Base-by-base conservation (phyloP, 2,888 invertebrate genomes). In the Colostygia pectinataria region DNA sequence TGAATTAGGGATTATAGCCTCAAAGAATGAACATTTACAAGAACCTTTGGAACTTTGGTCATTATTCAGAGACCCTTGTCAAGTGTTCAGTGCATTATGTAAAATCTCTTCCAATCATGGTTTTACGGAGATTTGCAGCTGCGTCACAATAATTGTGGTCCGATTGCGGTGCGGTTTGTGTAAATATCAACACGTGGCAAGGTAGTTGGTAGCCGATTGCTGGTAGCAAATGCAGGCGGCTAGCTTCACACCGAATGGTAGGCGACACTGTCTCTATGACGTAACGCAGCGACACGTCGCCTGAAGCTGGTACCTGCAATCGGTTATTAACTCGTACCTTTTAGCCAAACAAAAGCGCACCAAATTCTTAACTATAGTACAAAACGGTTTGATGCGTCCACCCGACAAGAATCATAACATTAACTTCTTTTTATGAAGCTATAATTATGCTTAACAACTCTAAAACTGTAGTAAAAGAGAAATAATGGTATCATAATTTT, bases 21-120 rank as follows among this genome's bases (percentile, higher is more conserved):
- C 70, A 63, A 65, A 62, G 61, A 65, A 63, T 61, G 66, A 62
- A 63, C 69, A 70, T 74, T 71, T 65, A 71, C 68, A 69, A 67
- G 66, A 72, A 62, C 65, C 66, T 70, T 65, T 65, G 54, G 55
- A 74, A 74, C 65, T 75, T 75, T 54, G 61, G 64, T 65, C 66
- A 67, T 71, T 72, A 72, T 67, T 66, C 66, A 51, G 41, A 28
- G 41, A 51, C 45, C 51, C 51, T 51, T 51, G 45, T 45, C 51
- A 51, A 45, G 41, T 42, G 14, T 36, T 44, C 33, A 37, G 15
- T 33, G 24, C 42, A 39, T 39, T 34, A 37, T 39, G 9, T 13
- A 12, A 43, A 24, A 29, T 25, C 31, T 40, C 14, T 40, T 39
- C 8, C 18, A 20, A 39, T 23, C 28, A 20, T 6, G n/a, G 20